Evolutionary conservation across 1,140 invertebrate genomes (phyloP).

Genomic region (Campodea augens): DNA sequence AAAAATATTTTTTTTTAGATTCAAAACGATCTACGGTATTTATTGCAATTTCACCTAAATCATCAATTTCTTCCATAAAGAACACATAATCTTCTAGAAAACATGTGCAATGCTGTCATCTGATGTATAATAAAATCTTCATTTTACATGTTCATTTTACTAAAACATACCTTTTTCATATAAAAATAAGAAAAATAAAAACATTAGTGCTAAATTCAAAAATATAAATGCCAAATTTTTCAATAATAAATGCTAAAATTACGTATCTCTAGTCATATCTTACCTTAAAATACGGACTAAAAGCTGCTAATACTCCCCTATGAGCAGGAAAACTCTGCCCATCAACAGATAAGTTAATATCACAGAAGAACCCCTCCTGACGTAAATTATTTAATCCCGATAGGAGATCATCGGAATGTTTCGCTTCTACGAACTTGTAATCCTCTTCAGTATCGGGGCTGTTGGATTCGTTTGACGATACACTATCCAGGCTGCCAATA

Average conservation of each 20-base stretch:
- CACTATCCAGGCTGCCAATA: conserved; percentile 15
- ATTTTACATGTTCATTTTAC: background rate
- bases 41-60: too few relatives aligned
- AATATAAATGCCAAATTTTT: background rate
- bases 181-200: background rate
- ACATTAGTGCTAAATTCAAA: background rate
- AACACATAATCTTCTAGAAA: too few relatives aligned
- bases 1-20: too few relatives aligned
- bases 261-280: too few relatives aligned
- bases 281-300: conserved; percentile 30
- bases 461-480: conserved; percentile 11
- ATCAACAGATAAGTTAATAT: conserved; percentile 27
- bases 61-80: too few relatives aligned
- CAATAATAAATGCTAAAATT: background rate
- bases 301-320: conserved; percentile 28
- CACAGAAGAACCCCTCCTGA: conserved; percentile 27
- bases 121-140: background rate
- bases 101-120: background rate
- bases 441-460: conserved; percentile 18
- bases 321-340: conserved; percentile 28
- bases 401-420: conserved; percentile 22
- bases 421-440: conserved; percentile 19
- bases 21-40: too few relatives aligned
- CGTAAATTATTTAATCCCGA: conserved; percentile 30
- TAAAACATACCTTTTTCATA: background rate